Percentiles rank a stretch among this genome's conserved stretches.
Evolutionary conservation across 1,140 invertebrate species (phyloP).

Genomic region (Lordiphosa mommai): DNA sequence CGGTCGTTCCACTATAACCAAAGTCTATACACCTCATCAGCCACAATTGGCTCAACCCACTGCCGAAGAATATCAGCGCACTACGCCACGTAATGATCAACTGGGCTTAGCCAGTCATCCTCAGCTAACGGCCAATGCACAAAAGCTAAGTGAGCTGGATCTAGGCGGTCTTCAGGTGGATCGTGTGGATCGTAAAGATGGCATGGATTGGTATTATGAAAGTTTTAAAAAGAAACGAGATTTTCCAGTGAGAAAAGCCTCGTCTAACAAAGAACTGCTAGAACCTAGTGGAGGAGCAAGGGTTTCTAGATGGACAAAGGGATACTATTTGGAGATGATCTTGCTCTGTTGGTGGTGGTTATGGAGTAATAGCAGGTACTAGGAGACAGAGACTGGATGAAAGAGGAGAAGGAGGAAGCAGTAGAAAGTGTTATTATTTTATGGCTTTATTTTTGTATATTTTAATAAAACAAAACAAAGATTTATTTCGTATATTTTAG

Average conservation of each 20-base stretch:
- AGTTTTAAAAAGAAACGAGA: conserved; percentile 84
- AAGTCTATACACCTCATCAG: conserved; percentile 82
- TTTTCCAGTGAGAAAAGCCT: conserved; percentile 31
- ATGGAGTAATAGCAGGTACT: conserved; percentile 3
- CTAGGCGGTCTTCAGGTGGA: conserved; percentile 20
- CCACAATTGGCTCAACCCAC: conserved; percentile 62
- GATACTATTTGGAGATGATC: conserved; percentile 8
- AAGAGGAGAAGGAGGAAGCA: background rate
- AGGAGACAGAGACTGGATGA: too few species aligned
- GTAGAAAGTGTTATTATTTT: conserved; percentile 45
- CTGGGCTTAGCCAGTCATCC: conserved; percentile 47
- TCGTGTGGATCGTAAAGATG: conserved; percentile 70
- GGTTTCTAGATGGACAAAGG: conserved; percentile 17
- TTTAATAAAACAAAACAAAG: conserved; percentile 32
- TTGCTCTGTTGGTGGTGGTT: conserved; percentile 33
- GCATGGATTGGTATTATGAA: conserved; percentile 86
- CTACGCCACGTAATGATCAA: conserved; percentile 57
- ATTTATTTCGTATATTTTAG: conserved; percentile 18
- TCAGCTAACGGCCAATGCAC: conserved; percentile 42
- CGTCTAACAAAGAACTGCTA: conserved; percentile 38
- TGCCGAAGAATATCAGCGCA: conserved; percentile 75
- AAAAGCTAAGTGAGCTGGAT: conserved; percentile 55
- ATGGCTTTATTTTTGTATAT: conserved; percentile 31
- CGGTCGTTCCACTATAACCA: conserved; percentile 84
- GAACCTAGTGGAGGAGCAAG: conserved; percentile 18